A percentile compares a stretch with the other conserved stretches of the same genome.
Evolutionary conservation across 2,113 vertebrate species (phyloP).

Genomic region (Tachysurus fulvidraco): DNA sequence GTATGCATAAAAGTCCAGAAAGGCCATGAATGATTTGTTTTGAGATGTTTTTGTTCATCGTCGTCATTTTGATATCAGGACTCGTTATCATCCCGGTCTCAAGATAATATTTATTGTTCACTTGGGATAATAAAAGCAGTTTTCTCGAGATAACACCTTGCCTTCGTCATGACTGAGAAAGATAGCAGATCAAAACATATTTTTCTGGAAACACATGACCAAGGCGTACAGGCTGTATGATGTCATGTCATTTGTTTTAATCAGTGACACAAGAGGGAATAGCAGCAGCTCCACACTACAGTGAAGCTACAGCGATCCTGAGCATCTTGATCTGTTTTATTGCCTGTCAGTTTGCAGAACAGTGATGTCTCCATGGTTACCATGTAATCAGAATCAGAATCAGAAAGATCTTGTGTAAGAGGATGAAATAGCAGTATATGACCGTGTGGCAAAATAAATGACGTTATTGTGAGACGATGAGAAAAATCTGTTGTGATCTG

Average conservation of each 20-base stretch:
- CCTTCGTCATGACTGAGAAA: neutral
- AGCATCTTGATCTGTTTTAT: neutral
- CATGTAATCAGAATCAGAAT: too few species aligned
- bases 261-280: too few species aligned
- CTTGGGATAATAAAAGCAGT: neutral
- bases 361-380: neutral
- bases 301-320: neutral
- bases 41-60: neutral
- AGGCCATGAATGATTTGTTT: too few species aligned
- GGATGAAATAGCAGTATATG: neutral
- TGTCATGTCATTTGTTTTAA: too few species aligned
- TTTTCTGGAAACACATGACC: too few species aligned
- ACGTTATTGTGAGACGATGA: neutral
- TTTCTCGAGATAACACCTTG: neutral
- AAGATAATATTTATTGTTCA: neutral
- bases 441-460: neutral
- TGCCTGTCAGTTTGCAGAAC: neutral
- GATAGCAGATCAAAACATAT: too few species aligned
- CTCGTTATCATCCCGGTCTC: neutral
- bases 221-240: too few species aligned
- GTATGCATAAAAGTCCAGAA: too few species aligned
- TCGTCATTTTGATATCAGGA: neutral
- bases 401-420: too few species aligned
- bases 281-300: neutral
- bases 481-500: neutral